Conservation (phyloP, 2,797 vertebrate genomes). For the Simalia tracyae region DNA sequence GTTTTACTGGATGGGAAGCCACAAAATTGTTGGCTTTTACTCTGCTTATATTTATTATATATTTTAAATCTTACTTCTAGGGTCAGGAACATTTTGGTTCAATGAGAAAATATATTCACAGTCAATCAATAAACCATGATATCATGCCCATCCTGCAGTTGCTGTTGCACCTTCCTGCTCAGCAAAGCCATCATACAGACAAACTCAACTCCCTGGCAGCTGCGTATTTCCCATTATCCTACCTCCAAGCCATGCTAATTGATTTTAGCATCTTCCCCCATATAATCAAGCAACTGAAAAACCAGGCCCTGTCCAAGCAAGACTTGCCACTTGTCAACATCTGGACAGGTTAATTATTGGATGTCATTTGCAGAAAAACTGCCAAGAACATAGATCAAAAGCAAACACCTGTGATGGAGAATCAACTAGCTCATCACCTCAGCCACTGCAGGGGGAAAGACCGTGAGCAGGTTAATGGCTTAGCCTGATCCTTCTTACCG, state of each 20-base stretch:
- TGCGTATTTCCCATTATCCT: slow-evolving; percentile 12
- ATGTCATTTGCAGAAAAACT: not conserved
- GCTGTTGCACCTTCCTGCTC: not conserved
- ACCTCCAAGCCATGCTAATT: slow-evolving; percentile 19
- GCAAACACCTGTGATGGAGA: not conserved
- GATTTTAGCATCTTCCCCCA: slow-evolving; percentile 34
- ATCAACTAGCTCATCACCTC: not conserved
- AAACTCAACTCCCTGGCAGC: slow-evolving; percentile 16
- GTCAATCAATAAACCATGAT: not conserved
- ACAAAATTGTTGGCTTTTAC: not conserved
- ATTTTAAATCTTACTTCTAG: too few relatives aligned
- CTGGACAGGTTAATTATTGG: slow-evolving; percentile 38
- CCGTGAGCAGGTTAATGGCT: not conserved
- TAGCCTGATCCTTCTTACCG: not conserved
- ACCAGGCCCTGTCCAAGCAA: slow-evolving; percentile 14
- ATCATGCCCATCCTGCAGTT: not conserved
- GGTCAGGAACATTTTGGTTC: not conserved
- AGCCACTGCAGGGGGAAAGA: too few relatives aligned
- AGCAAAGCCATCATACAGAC: slow-evolving; percentile 12
- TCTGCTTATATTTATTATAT: not conserved
- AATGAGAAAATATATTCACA: not conserved
- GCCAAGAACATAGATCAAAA: not conserved
- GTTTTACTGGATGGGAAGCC: not conserved
- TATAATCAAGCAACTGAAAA: slow-evolving; percentile 30
- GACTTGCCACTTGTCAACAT: slow-evolving; percentile 7